These are phyloP conservation scores for Aphelenchoides fujianensis DNA, from an alignment of 1,140 invertebrate genomes.

Conservation along the genomic window DNA sequence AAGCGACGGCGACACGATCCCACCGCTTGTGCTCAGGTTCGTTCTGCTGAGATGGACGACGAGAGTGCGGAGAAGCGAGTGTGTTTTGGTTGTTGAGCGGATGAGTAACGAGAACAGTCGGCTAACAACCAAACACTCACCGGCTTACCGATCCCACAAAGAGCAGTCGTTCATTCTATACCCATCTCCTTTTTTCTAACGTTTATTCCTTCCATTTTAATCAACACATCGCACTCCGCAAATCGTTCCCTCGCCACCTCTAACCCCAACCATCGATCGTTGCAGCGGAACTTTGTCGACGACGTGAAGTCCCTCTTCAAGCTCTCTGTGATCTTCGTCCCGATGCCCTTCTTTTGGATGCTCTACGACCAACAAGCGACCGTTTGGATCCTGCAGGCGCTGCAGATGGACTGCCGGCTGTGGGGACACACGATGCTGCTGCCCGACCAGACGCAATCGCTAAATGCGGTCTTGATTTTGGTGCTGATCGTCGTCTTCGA, in stretches of 20 bases:
- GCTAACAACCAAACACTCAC: not conserved
- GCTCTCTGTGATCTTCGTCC: not conserved
- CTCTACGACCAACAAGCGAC: not conserved
- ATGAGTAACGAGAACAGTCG: no score
- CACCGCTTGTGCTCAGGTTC: conserved; percentile 63
- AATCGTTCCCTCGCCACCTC: not conserved
- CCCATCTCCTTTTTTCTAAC: not conserved
- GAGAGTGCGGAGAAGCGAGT: not conserved
- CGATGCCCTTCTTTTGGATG: not conserved
- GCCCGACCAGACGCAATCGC: conserved; percentile 81
- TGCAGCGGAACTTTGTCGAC: no score
- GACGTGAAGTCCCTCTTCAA: not conserved
- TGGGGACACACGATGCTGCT: conserved; percentile 66
- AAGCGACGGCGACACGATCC: conserved; percentile 23
- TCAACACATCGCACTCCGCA: not conserved
- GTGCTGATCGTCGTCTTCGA: conserved; percentile 56
- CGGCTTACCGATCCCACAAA: not conserved
- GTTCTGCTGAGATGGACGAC: not conserved
- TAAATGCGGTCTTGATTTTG: conserved; percentile 57
- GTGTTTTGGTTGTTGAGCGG: not conserved
- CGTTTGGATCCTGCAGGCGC: conserved; percentile 18
- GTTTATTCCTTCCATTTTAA: not conserved
- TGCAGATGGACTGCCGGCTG: conserved; percentile 51
- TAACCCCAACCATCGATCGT: not conserved
- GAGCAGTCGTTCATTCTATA: not conserved